Percentiles rank a stretch among this genome's conserved stretches.
These are phyloP conservation scores for Lacerta agilis DNA, from an alignment of 2,797 vertebrate genomes.

Conservation along the genomic window DNA sequence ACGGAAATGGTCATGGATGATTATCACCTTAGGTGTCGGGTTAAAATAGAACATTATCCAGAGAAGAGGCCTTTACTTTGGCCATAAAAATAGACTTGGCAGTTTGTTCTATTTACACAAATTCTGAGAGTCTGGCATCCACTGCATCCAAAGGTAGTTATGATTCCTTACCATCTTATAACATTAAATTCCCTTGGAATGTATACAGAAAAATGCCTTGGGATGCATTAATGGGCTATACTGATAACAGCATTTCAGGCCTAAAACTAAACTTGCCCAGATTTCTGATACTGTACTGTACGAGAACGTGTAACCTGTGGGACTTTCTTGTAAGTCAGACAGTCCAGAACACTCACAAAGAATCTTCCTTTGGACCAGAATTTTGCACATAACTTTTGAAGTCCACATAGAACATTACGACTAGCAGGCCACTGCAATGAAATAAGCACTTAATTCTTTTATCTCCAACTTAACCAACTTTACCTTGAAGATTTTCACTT, in stretches of 20 bases:
- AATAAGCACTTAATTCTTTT: slow-evolving; percentile 31
- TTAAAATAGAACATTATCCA: not conserved
- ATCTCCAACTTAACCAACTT: not conserved
- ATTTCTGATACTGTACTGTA: not conserved
- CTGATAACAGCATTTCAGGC: not conserved
- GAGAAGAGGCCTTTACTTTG: not conserved
- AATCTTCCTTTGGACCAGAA: not conserved
- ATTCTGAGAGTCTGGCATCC: not conserved
- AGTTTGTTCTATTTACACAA: not conserved
- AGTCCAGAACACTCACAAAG: not conserved
- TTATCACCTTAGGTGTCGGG: not conserved
- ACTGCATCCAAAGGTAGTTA: not conserved
- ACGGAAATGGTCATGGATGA: not conserved
- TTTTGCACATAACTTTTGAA: not conserved
- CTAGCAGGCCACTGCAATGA: not conserved
- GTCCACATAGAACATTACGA: not conserved
- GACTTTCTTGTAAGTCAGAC: not conserved
- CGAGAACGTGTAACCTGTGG: not conserved
- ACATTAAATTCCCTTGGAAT: not conserved
- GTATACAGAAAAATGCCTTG: not conserved
- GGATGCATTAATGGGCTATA: not conserved
- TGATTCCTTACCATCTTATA: not conserved
- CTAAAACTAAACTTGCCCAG: not conserved
- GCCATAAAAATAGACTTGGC: not conserved
- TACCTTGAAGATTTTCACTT: slow-evolving; percentile 34